These are phyloP conservation scores for Bruchidius siliquastri DNA, from an alignment of 2,888 invertebrate genomes.

Conservation along the genomic window DNA sequence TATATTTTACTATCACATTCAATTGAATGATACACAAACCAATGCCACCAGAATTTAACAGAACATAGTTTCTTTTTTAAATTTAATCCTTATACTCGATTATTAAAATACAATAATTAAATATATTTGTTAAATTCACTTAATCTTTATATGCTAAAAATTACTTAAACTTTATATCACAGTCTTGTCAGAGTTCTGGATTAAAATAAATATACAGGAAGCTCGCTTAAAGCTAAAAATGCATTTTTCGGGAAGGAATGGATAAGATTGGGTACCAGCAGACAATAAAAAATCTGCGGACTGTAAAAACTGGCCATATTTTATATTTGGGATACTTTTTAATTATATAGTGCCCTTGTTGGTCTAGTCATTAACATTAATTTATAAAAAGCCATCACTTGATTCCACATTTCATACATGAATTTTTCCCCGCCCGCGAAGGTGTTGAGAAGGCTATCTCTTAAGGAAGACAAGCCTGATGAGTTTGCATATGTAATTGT, in stretches of 20 bases:
- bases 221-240: conserved; percentile 27
- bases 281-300: too few species aligned
- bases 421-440: too few species aligned
- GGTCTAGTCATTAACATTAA: too few species aligned
- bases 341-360: too few species aligned
- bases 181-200: conserved; percentile 44
- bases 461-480: too few species aligned
- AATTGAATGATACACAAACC: conserved; percentile 32
- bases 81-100: conserved; percentile 21
- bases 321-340: too few species aligned
- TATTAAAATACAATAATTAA: conserved; percentile 31
- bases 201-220: conserved; percentile 37
- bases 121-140: conserved; percentile 12
- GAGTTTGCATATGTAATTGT: too few species aligned
- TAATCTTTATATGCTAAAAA: conserved; percentile 27
- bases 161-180: conserved; percentile 43
- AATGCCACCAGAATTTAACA: conserved; percentile 36
- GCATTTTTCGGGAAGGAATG: too few species aligned
- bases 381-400: too few species aligned
- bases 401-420: too few species aligned
- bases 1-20: conserved; percentile 41
- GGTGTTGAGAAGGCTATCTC: too few species aligned
- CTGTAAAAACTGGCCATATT: too few species aligned
- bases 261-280: conserved; percentile 10
- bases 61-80: conserved; percentile 25